phyloP scores from a whole-genome alignment of 2,888 invertebrate genomes.

The Allolobophora icterica region DNA sequence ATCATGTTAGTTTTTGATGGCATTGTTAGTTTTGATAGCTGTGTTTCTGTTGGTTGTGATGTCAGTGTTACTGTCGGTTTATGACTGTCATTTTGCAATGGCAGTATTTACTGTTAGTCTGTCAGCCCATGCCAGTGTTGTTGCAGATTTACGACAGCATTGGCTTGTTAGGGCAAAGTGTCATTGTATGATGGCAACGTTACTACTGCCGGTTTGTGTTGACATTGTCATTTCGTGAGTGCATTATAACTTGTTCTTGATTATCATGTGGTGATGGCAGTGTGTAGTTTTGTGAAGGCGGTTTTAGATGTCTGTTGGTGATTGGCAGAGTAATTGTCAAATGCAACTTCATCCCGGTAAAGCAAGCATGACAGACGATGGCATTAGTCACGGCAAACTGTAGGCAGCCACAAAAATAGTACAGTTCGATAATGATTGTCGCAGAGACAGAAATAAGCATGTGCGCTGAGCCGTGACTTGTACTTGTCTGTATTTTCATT shows the following conservation, averaged over 20 bases:
- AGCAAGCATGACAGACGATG: neutral
- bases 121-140: too few species aligned
- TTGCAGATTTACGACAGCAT: neutral
- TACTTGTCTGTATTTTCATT: neutral
- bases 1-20: neutral
- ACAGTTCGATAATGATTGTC: slow-evolving; percentile 3
- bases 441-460: neutral
- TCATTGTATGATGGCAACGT: neutral
- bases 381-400: neutral
- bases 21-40: neutral
- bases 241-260: neutral
- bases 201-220: neutral
- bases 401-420: neutral
- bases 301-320: neutral
- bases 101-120: neutral
- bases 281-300: neutral
- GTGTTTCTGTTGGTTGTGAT: neutral
- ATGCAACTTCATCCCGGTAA: neutral
- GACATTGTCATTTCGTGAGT: neutral
- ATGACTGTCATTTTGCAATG: neutral
- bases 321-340: neutral
- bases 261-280: slow-evolving; percentile 2
- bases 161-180: too few species aligned
- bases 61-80: neutral
- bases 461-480: neutral